Evolutionary conservation across 2,113 vertebrate genomes (phyloP).

Genomic region (Caranx melampygus): DNA sequence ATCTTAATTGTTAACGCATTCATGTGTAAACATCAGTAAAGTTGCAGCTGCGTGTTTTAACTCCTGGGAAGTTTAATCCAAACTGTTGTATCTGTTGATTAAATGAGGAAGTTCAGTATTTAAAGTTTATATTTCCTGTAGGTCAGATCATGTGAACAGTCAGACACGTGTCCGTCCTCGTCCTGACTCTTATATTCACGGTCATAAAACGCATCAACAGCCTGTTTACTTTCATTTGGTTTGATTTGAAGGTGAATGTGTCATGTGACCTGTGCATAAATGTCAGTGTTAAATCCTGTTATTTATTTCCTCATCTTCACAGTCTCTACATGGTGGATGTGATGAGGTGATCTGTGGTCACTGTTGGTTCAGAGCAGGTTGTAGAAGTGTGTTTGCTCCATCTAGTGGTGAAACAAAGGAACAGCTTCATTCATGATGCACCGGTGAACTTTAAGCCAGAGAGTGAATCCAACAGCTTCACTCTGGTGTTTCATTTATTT

Average conservation of each 20-base stretch:
- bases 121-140: constrained; percentile 4
- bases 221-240: constrained; percentile 37
- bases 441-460: not conserved
- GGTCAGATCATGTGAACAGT: not conserved
- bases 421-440: not conserved
- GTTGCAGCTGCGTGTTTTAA: not conserved
- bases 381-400: constrained; percentile 62
- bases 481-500: not conserved
- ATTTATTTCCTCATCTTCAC: constrained; percentile 9
- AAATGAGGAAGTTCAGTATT: not conserved
- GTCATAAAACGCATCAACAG: constrained; percentile 37
- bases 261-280: not conserved
- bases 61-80: not conserved
- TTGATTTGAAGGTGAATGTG: constrained; percentile 27
- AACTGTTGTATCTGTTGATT: too few species aligned
- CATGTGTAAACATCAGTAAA: not conserved
- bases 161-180: not conserved
- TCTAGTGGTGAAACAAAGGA: constrained; percentile 65
- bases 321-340: not conserved
- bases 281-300: constrained; percentile 20
- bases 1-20: not conserved
- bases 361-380: not conserved
- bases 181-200: not conserved
- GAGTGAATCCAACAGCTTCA: not conserved
- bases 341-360: not conserved